A percentile compares a stretch with the other conserved stretches of the same genome.
Conservation (phyloP, 2,113 vertebrate species). For the Myanophis thanlyinensis region DNA sequence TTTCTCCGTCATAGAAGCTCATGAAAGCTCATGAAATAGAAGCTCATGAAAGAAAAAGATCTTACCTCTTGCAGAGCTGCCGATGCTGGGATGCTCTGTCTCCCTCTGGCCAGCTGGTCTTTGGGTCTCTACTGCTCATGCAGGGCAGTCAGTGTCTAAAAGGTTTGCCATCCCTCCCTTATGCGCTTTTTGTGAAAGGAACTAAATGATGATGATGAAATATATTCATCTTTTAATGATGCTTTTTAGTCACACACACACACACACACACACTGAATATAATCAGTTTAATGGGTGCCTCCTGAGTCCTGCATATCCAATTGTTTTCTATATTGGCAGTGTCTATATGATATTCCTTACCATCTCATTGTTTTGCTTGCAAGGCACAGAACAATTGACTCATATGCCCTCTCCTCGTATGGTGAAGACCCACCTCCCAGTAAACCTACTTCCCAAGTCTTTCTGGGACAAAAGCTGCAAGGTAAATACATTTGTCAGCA, state of each 20-base stretch:
- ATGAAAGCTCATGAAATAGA: no score
- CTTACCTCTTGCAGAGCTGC: no score
- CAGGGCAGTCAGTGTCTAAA: no score
- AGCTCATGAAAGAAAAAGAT: no score
- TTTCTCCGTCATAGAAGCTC: no score
- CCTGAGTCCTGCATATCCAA: background rate
- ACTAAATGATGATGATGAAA: background rate
- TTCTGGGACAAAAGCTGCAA: constrained; percentile 76
- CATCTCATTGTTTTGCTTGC: background rate
- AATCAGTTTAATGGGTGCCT: background rate
- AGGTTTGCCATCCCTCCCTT: no score
- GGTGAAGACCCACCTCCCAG: constrained; percentile 73
- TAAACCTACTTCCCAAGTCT: constrained; percentile 66
- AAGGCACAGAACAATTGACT: constrained; percentile 64
- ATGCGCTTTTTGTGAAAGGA: background rate
- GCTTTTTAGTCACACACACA: background rate
- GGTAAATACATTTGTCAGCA: constrained; percentile 51
- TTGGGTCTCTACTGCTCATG: no score
- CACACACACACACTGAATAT: background rate
- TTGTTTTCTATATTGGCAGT: background rate
- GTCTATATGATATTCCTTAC: background rate
- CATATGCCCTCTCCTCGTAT: constrained; percentile 59
- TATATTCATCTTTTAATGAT: background rate
- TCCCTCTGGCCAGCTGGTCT: no score
- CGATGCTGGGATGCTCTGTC: no score